phyloP scores from a whole-genome alignment of 2,888 invertebrate species.

The Eremobia ochroleuca region DNA sequence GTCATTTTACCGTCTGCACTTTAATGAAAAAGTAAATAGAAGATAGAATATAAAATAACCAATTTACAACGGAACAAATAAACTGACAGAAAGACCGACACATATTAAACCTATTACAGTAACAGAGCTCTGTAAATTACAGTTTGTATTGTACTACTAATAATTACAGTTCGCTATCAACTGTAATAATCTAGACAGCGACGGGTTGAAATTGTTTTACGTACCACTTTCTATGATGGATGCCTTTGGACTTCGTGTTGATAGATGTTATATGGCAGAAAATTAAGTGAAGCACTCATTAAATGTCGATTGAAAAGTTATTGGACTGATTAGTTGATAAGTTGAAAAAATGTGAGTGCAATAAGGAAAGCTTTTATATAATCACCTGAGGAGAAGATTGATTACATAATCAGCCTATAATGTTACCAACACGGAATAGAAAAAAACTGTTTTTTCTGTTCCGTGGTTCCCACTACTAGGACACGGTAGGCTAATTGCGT shows the following conservation, averaged over 20 bases:
- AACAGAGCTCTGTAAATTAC: constrained; percentile 71
- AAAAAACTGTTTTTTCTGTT: no score
- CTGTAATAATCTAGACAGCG: constrained; percentile 72
- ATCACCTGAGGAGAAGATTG: constrained; percentile 3
- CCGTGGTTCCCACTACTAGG: not conserved
- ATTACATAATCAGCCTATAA: not conserved
- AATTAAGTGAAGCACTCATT: constrained; percentile 46
- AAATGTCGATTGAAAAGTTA: constrained; percentile 38
- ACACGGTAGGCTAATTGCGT: no score
- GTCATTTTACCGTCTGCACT: not conserved
- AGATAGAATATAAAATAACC: not conserved
- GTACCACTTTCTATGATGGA: constrained; percentile 62
- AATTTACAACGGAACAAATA: constrained; percentile 25
- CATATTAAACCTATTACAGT: constrained; percentile 37
- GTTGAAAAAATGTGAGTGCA: not conserved
- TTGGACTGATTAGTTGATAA: constrained; percentile 22
- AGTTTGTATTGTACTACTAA: constrained; percentile 74
- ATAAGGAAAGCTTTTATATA: not conserved
- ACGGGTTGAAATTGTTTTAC: constrained; percentile 73
- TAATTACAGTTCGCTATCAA: constrained; percentile 77
- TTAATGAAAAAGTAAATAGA: constrained; percentile 4
- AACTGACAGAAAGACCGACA: constrained; percentile 44
- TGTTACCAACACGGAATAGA: no score
- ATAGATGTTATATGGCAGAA: constrained; percentile 46
- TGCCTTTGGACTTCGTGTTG: constrained; percentile 47